Base-by-base conservation (phyloP, 2,888 invertebrate species). In the Acanthacorydalis orientalis region DNA sequence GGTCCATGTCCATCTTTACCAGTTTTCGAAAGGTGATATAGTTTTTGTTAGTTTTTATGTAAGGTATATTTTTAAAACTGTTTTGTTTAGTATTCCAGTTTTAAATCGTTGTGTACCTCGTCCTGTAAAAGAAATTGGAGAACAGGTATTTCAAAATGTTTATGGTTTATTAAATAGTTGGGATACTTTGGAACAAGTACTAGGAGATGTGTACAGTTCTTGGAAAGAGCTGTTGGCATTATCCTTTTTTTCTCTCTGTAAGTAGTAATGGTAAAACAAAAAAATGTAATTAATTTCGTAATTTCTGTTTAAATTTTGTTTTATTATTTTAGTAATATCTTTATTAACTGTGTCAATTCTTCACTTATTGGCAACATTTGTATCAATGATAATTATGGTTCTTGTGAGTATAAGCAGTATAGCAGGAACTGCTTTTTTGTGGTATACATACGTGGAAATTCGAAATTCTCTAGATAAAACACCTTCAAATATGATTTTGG, bases 61-160 rank as follows among this genome's bases (percentile, higher is more conserved):
- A 4, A 6, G 6, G 23, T 23, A n/a, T n/a, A n/a, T n/a, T 23
- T 38, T 38, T 35, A 14, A 14, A 45, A 23, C 8, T 45, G n/a
- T 31, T 31, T 51, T 50, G 57, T 64, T 51, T 60, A 80, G 90
- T 57, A 72, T 73, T 48, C 78, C 89, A 4, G 74, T 95, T 32
- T 67, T 93, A 48, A 88, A 91, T 63, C 77, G 93, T 49, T 95
- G 95, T 65, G 78, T 93, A 55, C 93, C 93, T 6, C 75, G 75
- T 57, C 70, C 77, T 40, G 72, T 83, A 8, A 74, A 76, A 53
- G 80, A 83, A 47, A 65, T 80, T 9, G 73, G 79, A 1, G 68
- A 72, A 37, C 71, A 74, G 53, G 70, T 83, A 31, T 70, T 81
- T 50, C 72, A 70, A 44, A 81, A 84, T 61, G 75, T 91, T 55